phyloP scores from a whole-genome alignment of 2,888 invertebrate genomes.

The Horisme vitalbata region DNA sequence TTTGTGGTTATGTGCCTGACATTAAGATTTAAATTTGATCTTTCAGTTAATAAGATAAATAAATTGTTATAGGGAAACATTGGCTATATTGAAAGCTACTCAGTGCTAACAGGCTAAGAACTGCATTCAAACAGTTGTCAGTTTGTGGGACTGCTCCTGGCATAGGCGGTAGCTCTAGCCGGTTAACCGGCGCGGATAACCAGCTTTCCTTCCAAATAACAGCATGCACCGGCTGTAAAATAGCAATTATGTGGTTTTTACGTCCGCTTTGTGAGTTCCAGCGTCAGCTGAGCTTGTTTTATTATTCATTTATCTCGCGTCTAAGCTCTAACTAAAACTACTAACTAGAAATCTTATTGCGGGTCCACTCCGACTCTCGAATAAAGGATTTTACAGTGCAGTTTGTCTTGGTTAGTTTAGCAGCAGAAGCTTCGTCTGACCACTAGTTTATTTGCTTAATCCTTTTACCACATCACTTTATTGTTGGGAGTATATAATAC shows the following conservation, averaged over 20 bases:
- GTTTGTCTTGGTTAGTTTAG: background rate
- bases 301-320: slow-evolving; percentile 23
- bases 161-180: too few species aligned
- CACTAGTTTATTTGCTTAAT: too few species aligned
- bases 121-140: too few species aligned
- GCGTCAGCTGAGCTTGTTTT: slow-evolving; percentile 20
- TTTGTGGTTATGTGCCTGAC: too few species aligned
- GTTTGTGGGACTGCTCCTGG: too few species aligned
- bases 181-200: background rate
- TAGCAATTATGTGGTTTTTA: slow-evolving; percentile 21
- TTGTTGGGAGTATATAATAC: too few species aligned
- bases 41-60: too few species aligned
- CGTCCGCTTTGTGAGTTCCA: slow-evolving; percentile 13
- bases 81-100: too few species aligned
- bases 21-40: too few species aligned
- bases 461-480: too few species aligned
- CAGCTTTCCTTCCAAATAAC: background rate
- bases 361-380: slow-evolving; percentile 10
- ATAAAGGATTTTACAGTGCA: slow-evolving; percentile 11
- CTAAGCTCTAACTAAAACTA: slow-evolving; percentile 10
- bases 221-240: slow-evolving; percentile 18
- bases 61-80: too few species aligned
- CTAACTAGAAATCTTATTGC: slow-evolving; percentile 16
- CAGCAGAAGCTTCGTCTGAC: background rate
- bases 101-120: too few species aligned